These are phyloP conservation scores for Simalia tracyae DNA, from an alignment of 2,797 vertebrate genomes.

Conservation along the genomic window DNA sequence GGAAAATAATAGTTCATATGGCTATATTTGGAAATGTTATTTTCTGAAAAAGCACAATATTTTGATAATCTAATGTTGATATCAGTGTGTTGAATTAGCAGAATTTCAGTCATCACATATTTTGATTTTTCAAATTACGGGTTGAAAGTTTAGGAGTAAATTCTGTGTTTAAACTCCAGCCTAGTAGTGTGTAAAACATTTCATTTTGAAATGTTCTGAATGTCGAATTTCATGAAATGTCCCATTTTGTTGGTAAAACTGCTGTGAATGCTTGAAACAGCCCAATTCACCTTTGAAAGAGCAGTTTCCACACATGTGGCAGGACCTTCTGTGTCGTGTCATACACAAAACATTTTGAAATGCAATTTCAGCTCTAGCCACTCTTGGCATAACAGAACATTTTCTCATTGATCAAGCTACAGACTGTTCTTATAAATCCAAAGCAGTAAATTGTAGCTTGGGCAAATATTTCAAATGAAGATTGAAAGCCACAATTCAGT, in stretches of 20 bases:
- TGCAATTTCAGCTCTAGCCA: neutral
- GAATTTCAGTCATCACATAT: neutral
- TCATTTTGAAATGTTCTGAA: neutral
- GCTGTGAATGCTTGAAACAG: neutral
- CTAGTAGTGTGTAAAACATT: neutral
- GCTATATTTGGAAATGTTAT: neutral
- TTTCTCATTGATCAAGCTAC: neutral
- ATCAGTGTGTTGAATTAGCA: neutral
- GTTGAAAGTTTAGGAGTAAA: neutral
- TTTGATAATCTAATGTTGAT: neutral
- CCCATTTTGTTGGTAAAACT: neutral
- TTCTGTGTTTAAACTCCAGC: neutral
- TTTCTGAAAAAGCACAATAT: neutral
- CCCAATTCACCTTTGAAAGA: neutral
- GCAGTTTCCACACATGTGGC: neutral
- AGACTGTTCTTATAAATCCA: neutral
- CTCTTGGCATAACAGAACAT: neutral
- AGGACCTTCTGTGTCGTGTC: neutral
- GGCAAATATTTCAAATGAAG: neutral
- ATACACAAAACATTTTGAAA: neutral
- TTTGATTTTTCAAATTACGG: neutral
- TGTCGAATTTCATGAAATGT: neutral
- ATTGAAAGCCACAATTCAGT: neutral
- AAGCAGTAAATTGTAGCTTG: neutral
- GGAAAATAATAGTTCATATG: neutral